These are phyloP conservation scores for Furnarius figulus DNA, from an alignment of 2,113 vertebrate genomes.

Conservation along the genomic window DNA sequence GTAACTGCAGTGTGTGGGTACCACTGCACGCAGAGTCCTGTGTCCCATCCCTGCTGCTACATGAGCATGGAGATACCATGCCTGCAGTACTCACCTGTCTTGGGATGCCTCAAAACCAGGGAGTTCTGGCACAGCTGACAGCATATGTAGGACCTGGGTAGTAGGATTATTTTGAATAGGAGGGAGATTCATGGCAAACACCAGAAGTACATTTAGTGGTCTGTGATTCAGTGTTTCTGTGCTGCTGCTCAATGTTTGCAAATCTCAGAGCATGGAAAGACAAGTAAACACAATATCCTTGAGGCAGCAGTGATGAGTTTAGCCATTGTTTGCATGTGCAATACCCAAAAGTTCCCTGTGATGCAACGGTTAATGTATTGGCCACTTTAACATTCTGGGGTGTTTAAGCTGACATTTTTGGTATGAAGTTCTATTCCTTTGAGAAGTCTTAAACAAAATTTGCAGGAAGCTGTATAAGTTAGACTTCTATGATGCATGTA, in stretches of 20 bases:
- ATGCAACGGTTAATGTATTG: background rate
- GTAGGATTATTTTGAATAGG: background rate
- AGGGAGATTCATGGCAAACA: background rate
- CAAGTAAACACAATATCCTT: background rate
- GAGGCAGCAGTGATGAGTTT: background rate
- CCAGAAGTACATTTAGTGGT: background rate
- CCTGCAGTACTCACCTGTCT: background rate
- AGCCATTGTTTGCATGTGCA: background rate
- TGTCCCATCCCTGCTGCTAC: background rate
- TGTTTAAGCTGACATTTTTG: background rate
- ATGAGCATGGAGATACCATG: background rate
- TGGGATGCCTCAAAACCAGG: background rate
- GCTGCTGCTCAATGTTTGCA: background rate
- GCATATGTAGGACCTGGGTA: background rate
- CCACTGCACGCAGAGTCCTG: fast-evolving
- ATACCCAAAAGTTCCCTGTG: background rate
- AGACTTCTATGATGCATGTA: background rate
- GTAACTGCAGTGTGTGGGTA: background rate
- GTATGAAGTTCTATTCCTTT: background rate
- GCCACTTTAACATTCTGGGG: background rate
- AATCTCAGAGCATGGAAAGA: background rate
- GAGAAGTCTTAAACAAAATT: background rate
- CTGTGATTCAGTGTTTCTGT: background rate
- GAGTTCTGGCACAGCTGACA: background rate
- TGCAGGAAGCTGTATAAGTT: background rate